Evolutionary conservation across 53 echinoderm and acorn worm genomes (phyloP).

Genomic region (Luidia sarsii): DNA sequence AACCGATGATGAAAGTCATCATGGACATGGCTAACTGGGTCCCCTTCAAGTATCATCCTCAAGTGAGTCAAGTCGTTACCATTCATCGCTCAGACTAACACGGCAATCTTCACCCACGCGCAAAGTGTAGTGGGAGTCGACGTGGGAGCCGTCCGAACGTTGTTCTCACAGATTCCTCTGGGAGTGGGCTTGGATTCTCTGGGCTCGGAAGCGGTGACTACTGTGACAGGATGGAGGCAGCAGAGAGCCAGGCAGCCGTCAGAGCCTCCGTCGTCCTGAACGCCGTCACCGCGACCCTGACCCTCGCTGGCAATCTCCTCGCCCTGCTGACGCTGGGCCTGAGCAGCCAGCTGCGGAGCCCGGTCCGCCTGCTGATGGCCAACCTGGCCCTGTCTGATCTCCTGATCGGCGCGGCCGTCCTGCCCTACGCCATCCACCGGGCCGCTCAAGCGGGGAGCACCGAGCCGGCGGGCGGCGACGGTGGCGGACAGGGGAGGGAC

Average conservation of each 20-base stretch:
- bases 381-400: constrained; percentile 34
- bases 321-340: constrained; percentile 22
- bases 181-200: too few relatives aligned
- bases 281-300: background rate
- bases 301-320: constrained; percentile 6
- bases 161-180: too few relatives aligned
- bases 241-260: background rate
- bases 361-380: constrained; percentile 8
- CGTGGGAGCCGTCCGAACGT: too few relatives aligned
- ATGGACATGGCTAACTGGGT: too few relatives aligned
- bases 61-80: too few relatives aligned
- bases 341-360: constrained; percentile 2
- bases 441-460: background rate
- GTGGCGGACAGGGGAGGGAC: background rate
- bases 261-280: background rate
- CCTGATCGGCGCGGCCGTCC: constrained; percentile 4
- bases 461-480: background rate
- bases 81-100: too few relatives aligned
- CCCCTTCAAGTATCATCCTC: too few relatives aligned
- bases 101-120: too few relatives aligned
- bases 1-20: too few relatives aligned
- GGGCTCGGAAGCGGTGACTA: too few relatives aligned
- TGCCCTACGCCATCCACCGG: constrained; percentile 8
- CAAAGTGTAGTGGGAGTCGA: too few relatives aligned
- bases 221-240: too few relatives aligned